phyloP scores from a whole-genome alignment of 2,888 invertebrate species.

The Hydrotaea cyrtoneurina region DNA sequence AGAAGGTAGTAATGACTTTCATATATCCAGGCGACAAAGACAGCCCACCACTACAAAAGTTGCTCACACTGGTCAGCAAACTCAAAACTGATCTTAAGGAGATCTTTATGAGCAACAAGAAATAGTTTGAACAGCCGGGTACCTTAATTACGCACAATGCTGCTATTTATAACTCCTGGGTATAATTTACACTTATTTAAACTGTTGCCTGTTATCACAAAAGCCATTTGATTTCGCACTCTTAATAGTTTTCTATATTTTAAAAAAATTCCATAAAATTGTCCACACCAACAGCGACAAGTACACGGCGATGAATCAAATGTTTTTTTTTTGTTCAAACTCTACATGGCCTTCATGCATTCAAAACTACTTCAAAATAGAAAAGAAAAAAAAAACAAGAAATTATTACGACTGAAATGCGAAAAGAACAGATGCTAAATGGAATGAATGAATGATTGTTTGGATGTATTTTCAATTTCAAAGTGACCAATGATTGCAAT shows the following conservation, averaged over 20 bases:
- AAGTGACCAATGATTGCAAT: neutral
- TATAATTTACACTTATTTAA: too few relatives aligned
- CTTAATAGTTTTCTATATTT: too few relatives aligned
- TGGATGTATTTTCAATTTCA: neutral
- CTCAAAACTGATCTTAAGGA: too few relatives aligned
- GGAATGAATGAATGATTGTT: conserved; percentile 2
- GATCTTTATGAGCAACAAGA: too few relatives aligned
- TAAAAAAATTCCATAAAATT: neutral
- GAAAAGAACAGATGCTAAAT: neutral
- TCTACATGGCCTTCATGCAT: conserved; percentile 32
- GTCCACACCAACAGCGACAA: neutral
- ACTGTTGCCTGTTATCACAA: neutral
- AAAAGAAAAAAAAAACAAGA: conserved; percentile 2
- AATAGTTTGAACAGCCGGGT: too few relatives aligned
- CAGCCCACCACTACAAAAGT: too few relatives aligned
- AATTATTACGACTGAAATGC: conserved; percentile 25
- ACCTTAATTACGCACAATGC: too few relatives aligned
- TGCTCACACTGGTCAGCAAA: too few relatives aligned
- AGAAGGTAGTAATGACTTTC: too few relatives aligned
- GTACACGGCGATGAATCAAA: neutral
- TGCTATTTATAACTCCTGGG: too few relatives aligned
- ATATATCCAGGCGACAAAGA: too few relatives aligned
- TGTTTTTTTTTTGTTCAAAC: neutral
- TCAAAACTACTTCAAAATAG: conserved; percentile 13
- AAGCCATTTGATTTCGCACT: neutral